Percentiles rank a stretch among this genome's conserved stretches.
phyloP scores from a whole-genome alignment of 1,140 invertebrate species.

The Cardiocondyla obscurior region DNA sequence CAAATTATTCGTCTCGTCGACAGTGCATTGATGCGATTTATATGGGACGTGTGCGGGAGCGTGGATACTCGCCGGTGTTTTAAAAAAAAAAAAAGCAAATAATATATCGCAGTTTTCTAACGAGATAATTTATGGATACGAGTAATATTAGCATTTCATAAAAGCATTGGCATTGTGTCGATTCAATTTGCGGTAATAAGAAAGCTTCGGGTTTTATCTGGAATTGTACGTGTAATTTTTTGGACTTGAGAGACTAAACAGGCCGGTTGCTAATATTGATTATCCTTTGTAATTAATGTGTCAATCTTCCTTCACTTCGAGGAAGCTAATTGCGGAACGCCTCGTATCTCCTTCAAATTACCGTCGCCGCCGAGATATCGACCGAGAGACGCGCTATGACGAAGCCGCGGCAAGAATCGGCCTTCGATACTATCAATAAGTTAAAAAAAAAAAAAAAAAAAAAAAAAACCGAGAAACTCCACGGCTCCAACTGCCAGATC shows the following conservation, averaged over 20 bases:
- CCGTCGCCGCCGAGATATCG: conserved; percentile 52
- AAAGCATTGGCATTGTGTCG: not conserved
- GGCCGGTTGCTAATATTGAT: conserved; percentile 26
- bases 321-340: conserved; percentile 48
- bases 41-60: not conserved
- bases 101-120: not conserved
- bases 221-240: conserved; percentile 5
- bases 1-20: conserved; percentile 50
- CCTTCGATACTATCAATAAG: conserved; percentile 64
- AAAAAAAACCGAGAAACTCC: conserved; percentile 24
- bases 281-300: conserved; percentile 51
- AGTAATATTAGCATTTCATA: not conserved
- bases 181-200: not conserved
- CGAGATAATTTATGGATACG: not conserved
- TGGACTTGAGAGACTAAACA: conserved; percentile 30
- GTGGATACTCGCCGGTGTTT: not conserved
- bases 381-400: conserved; percentile 48
- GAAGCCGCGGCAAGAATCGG: conserved; percentile 53
- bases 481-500: conserved; percentile 66
- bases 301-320: conserved; percentile 14
- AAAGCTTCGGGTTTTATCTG: not conserved
- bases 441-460: conserved; percentile 60
- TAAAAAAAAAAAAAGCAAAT: not conserved
- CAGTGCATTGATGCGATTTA: conserved; percentile 44
- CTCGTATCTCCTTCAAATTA: conserved; percentile 63